A percentile compares a stretch with the other conserved stretches of the same genome.
phyloP scores from a whole-genome alignment of 2,797 vertebrate genomes.

The Pantherophis alleghaniensis region DNA sequence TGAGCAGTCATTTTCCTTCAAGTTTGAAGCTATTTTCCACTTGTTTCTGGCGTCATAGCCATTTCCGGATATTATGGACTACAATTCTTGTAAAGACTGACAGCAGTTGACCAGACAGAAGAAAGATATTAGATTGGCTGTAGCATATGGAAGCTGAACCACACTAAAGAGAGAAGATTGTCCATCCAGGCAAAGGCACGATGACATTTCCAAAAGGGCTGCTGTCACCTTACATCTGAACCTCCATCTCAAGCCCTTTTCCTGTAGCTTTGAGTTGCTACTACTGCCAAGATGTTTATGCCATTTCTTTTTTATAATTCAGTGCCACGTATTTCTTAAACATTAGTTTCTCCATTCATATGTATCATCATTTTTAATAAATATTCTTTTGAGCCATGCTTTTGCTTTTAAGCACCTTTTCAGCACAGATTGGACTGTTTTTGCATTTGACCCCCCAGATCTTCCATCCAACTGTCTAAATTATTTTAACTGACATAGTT shows the following conservation, averaged over 20 bases:
- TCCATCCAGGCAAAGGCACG: too few relatives aligned
- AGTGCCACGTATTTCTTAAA: slow-evolving; percentile 41
- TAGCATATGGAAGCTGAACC: not conserved
- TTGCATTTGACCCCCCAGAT: slow-evolving; percentile 61
- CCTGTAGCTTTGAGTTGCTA: not conserved
- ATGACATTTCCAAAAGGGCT: not conserved
- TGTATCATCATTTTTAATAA: slow-evolving; percentile 55
- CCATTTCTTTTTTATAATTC: not conserved
- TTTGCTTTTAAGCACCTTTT: slow-evolving; percentile 59
- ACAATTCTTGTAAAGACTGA: not conserved
- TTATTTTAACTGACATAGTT: slow-evolving; percentile 77
- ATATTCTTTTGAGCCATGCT: slow-evolving; percentile 60
- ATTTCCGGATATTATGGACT: not conserved
- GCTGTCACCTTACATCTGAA: not conserved
- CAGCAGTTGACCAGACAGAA: not conserved
- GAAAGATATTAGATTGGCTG: not conserved
- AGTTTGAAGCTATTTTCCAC: not conserved
- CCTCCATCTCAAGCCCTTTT: not conserved
- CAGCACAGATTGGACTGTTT: slow-evolving; percentile 49
- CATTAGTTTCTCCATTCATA: slow-evolving; percentile 58
- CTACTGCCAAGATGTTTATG: not conserved
- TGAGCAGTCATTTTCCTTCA: not conserved
- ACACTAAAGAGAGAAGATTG: not conserved
- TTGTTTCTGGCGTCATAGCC: not conserved
- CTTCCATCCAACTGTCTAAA: slow-evolving; percentile 69